phyloP scores from a whole-genome alignment of 2,797 vertebrate genomes.

The Cynopterus sphinx region DNA sequence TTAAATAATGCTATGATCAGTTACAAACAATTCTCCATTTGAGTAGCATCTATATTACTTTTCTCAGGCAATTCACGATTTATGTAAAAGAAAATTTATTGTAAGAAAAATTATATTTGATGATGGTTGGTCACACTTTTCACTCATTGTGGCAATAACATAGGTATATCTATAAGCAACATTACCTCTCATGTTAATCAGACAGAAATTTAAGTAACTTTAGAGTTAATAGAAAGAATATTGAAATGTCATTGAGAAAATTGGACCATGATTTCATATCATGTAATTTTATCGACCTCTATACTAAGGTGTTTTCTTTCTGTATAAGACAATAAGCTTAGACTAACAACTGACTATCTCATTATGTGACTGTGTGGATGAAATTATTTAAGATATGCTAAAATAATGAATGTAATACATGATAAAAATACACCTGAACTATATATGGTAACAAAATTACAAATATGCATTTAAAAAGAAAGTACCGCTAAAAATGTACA shows the following conservation, averaged over 20 bases:
- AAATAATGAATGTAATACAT: neutral
- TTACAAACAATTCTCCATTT: neutral
- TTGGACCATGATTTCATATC: neutral
- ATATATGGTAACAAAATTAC: neutral
- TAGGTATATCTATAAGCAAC: neutral
- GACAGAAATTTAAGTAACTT: neutral
- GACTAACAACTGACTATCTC: neutral
- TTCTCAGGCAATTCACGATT: neutral
- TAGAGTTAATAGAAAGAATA: neutral
- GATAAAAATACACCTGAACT: neutral
- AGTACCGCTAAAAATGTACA: neutral
- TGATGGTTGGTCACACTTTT: neutral
- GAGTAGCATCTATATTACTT: neutral
- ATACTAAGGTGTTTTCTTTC: neutral
- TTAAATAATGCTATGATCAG: neutral
- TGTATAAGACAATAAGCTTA: neutral
- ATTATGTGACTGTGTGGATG: neutral
- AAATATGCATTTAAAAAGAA: neutral
- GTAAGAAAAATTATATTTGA: neutral
- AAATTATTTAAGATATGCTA: neutral
- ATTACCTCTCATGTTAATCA: neutral
- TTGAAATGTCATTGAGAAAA: neutral
- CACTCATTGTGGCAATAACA: neutral
- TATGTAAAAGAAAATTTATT: neutral
- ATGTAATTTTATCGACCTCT: neutral